Conservation (phyloP, 1,140 invertebrate genomes). For the Dreissena polymorpha region DNA sequence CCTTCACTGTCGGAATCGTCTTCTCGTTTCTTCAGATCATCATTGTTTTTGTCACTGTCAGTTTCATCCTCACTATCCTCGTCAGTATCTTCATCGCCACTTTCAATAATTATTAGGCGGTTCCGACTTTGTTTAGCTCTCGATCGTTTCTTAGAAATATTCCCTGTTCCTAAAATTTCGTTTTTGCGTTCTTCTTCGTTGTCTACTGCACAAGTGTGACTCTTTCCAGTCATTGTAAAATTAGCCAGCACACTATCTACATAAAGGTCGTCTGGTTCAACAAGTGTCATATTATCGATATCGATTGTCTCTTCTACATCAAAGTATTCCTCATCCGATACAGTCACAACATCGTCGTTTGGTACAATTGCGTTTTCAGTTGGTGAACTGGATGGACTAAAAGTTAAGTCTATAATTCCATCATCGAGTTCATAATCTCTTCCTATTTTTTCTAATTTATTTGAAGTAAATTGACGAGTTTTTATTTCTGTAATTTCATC, state of each 20-base stretch:
- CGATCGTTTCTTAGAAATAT: background rate
- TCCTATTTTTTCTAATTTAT: background rate
- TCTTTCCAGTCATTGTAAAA: constrained; percentile 5
- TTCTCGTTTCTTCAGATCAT: constrained; percentile 46
- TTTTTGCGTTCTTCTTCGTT: too few relatives aligned
- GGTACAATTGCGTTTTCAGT: background rate
- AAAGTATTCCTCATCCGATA: background rate
- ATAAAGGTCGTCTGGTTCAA: constrained; percentile 29
- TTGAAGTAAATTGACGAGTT: background rate
- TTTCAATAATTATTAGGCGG: constrained; percentile 36
- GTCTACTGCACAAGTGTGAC: background rate
- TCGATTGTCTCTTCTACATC: background rate
- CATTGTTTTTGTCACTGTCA: constrained; percentile 52
- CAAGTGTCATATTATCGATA: background rate
- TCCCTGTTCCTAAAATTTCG: too few relatives aligned
- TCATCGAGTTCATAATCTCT: background rate
- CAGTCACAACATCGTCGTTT: background rate
- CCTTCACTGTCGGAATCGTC: constrained; percentile 33
- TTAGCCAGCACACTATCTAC: constrained; percentile 31
- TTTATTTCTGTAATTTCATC: background rate
- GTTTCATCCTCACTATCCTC: constrained; percentile 50
- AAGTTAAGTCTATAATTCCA: background rate
- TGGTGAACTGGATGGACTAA: background rate
- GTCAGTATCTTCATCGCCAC: constrained; percentile 34
- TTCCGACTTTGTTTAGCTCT: constrained; percentile 7